Percentiles rank a stretch among this genome's conserved stretches.
These are phyloP conservation scores for Orthonevra nobilis DNA, from an alignment of 2,888 invertebrate genomes.

Conservation along the genomic window DNA sequence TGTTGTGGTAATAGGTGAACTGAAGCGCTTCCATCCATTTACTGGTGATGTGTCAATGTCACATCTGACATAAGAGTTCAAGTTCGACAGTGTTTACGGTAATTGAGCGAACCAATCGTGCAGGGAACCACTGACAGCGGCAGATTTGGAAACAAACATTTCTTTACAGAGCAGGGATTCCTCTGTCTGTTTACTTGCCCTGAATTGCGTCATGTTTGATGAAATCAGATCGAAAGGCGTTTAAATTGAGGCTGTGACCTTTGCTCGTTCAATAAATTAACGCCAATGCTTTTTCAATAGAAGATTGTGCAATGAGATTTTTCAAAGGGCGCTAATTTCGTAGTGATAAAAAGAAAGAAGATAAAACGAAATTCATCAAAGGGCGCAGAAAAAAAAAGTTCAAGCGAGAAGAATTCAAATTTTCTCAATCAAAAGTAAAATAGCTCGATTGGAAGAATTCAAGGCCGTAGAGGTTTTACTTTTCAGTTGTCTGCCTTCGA, in stretches of 20 bases:
- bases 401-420: too few species aligned
- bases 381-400: neutral
- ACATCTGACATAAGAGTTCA: conserved; percentile 65
- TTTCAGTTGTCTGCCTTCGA: too few species aligned
- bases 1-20: too few species aligned
- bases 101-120: conserved; percentile 43
- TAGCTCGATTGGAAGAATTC: too few species aligned
- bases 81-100: conserved; percentile 55
- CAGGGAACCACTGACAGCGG: neutral
- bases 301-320: conserved; percentile 24
- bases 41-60: conserved; percentile 45
- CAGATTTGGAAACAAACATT: conserved; percentile 21
- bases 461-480: too few species aligned
- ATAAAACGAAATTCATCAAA: conserved; percentile 8
- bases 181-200: conserved; percentile 12
- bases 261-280: conserved; percentile 26
- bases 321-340: too few species aligned
- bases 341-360: too few species aligned
- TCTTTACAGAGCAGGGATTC: conserved; percentile 13
- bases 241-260: conserved; percentile 33
- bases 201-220: conserved; percentile 35
- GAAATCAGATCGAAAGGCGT: conserved; percentile 24
- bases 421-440: too few species aligned
- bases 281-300: conserved; percentile 31
- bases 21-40: conserved; percentile 4